A percentile compares a stretch with the other conserved stretches of the same genome.
Conservation (phyloP, 1,140 invertebrate genomes). For the Drosophila ohnishii region DNA sequence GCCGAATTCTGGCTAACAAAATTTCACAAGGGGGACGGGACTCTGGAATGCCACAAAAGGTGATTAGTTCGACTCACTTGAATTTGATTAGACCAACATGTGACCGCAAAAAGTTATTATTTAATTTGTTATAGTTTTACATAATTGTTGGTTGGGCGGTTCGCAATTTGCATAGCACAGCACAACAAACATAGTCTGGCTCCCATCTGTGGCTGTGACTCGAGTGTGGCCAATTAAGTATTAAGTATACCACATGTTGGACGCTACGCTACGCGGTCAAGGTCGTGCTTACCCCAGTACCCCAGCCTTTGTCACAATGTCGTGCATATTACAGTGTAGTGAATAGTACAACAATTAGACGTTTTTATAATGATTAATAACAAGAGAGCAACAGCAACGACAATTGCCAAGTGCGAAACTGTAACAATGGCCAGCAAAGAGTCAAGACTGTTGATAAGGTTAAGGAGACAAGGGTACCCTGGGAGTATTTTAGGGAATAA, state of each 20-base stretch:
- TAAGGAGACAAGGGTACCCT: conserved; percentile 9
- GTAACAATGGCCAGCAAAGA: conserved; percentile 63
- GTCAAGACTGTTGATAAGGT: background rate
- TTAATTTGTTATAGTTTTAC: conserved; percentile 62
- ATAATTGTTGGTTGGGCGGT: conserved; percentile 60
- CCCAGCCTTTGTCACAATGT: conserved; percentile 59
- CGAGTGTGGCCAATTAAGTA: conserved; percentile 55
- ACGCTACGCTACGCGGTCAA: conserved; percentile 64
- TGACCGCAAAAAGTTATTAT: conserved; percentile 50
- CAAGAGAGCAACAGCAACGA: conserved; percentile 18
- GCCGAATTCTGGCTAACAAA: conserved; percentile 11
- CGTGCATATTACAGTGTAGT: conserved; percentile 58
- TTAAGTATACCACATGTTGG: conserved; percentile 76
- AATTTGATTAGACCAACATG: conserved; percentile 27
- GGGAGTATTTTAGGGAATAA: background rate
- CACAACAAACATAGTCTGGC: background rate
- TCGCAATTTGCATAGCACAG: conserved; percentile 42
- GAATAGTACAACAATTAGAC: conserved; percentile 24
- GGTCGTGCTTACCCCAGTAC: conserved; percentile 49
- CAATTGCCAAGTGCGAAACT: conserved; percentile 46
- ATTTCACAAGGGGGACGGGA: conserved; percentile 20
- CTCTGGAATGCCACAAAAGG: background rate
- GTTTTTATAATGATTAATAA: conserved; percentile 41
- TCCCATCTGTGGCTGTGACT: conserved; percentile 39
- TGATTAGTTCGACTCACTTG: conserved; percentile 9